Percentiles rank a stretch among this genome's conserved stretches.
Conservation (phyloP, 2,113 vertebrate genomes). For the Cacatua alba region DNA sequence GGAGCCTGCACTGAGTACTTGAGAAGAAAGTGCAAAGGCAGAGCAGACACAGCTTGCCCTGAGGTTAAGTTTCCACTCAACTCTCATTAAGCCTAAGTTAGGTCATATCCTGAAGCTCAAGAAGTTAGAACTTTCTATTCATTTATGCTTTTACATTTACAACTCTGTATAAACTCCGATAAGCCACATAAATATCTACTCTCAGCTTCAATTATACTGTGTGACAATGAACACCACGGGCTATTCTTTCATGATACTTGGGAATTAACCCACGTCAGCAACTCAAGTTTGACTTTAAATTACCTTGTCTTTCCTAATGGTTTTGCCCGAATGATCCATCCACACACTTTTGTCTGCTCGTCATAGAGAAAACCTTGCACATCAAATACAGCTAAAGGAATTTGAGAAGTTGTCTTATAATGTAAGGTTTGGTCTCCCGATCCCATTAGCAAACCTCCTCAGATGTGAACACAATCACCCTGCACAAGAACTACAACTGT, state of each 20-base stretch:
- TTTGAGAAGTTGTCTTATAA: background rate
- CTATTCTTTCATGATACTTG: background rate
- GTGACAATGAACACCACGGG: background rate
- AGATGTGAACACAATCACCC: background rate
- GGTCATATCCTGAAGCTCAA: background rate
- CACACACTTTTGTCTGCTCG: background rate
- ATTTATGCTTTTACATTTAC: conserved; percentile 18
- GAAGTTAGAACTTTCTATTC: background rate
- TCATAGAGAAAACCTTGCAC: background rate
- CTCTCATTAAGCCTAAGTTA: conserved; percentile 26
- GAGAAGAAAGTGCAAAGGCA: background rate
- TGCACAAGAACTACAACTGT: accelerated
- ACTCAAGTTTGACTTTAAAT: background rate
- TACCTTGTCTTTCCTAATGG: background rate
- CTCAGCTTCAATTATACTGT: background rate
- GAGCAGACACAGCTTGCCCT: background rate
- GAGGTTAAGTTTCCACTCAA: background rate
- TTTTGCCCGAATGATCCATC: background rate
- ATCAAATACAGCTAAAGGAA: background rate
- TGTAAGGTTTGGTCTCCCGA: background rate
- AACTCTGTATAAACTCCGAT: background rate
- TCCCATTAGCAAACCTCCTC: background rate
- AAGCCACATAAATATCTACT: conserved; percentile 15
- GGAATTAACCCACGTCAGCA: conserved; percentile 35
- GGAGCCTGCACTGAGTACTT: background rate